phyloP scores from a whole-genome alignment of 2,888 invertebrate genomes.

The Alloscopus bannaensis region DNA sequence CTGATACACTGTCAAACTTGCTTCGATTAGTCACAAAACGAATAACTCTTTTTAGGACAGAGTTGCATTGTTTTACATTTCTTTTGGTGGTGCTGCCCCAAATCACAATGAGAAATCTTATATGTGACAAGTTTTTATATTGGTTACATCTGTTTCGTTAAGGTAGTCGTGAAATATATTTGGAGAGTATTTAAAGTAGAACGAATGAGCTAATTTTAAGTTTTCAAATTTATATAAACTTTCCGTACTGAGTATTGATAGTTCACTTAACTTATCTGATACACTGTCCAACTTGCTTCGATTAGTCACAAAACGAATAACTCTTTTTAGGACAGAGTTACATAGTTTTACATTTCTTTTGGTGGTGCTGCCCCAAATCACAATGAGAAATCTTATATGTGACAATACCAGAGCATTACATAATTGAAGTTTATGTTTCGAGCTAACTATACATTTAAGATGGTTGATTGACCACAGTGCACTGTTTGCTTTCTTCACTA shows the following conservation, averaged over 20 bases:
- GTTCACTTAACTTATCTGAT: neutral
- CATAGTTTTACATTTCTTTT: neutral
- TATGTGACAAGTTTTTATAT: neutral
- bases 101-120: neutral
- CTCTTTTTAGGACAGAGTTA: neutral
- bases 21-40: neutral
- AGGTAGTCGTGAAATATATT: neutral
- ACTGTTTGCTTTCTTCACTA: neutral
- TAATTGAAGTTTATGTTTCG: neutral
- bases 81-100: conserved; percentile 11
- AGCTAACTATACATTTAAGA: neutral
- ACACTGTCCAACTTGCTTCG: neutral
- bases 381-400: neutral
- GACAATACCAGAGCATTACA: neutral
- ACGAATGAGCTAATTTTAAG: neutral
- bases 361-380: neutral
- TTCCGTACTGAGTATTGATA: neutral
- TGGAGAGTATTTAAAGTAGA: neutral
- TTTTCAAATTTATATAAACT: neutral
- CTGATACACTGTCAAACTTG: neutral
- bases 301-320: neutral
- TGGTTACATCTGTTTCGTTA: neutral
- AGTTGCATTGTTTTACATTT: neutral
- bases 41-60: neutral
- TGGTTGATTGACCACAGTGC: neutral